phyloP scores from a whole-genome alignment of 2,113 vertebrate genomes.

The Cygnus buccinator region DNA sequence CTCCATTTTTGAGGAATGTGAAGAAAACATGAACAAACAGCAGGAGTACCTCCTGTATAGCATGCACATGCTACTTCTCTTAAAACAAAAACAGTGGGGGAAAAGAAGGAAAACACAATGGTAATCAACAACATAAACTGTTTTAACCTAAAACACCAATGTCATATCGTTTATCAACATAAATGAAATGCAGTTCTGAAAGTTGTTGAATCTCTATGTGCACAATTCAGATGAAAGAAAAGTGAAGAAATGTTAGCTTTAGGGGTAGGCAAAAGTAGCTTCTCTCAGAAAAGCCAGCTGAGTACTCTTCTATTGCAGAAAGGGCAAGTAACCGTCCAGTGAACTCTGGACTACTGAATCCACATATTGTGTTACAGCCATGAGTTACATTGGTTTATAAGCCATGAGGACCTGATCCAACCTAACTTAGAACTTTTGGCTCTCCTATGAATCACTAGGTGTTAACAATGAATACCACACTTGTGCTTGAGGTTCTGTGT shows the following conservation, averaged over 20 bases:
- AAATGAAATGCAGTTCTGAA: neutral
- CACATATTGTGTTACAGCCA: neutral
- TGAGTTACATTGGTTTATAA: neutral
- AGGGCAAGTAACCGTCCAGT: neutral
- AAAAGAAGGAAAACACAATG: accelerated
- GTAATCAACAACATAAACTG: neutral
- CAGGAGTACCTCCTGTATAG: neutral
- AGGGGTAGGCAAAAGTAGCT: neutral
- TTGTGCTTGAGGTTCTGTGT: neutral
- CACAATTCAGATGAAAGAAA: neutral
- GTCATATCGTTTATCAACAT: neutral
- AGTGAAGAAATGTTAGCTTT: neutral
- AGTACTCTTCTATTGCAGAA: neutral
- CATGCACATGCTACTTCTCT: neutral
- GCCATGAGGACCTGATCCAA: neutral
- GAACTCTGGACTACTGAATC: neutral
- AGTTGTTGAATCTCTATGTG: neutral
- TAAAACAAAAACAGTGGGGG: neutral
- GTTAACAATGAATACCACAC: neutral
- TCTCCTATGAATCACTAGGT: neutral
- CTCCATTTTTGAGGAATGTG: conserved; percentile 21
- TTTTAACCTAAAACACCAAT: neutral
- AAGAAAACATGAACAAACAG: neutral
- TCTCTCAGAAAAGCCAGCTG: neutral
- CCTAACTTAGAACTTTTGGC: neutral